Base-by-base conservation (phyloP, 2,797 vertebrate genomes). In the Lutjanus argentimaculatus region DNA sequence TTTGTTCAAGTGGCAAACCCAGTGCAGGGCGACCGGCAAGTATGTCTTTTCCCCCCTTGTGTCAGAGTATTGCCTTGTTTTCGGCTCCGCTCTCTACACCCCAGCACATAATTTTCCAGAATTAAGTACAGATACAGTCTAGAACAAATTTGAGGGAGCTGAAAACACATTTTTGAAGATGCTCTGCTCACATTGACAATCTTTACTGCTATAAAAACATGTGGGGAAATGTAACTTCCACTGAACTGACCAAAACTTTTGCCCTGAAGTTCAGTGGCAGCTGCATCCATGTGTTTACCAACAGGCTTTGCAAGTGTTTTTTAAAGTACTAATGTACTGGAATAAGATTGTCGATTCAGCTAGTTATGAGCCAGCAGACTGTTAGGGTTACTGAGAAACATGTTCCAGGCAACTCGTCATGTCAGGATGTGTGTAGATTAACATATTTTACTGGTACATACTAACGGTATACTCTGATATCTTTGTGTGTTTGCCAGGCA, bases 401-500 rank as follows among this genome's bases (percentile, higher is more conserved):
- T 79, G 81, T 77, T 80, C 49, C 76, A 86, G 84, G 78, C 69
- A 72, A 17, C 64, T 80, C 40, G 21, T 75, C 80, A 79, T 87
- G 72, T 84, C 77, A 70, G 73, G 75, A 80, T 92, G 56, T 89
- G 67, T 82, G 78, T 19, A 19, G 30, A 59, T 59, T 36, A n/a
- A 1, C 51, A 21, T 2, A 2, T 46, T 77, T 49, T 48, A 40
- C 64, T n/a, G 21, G n/a, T 51, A 21, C 53, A 57, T 40, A 10
- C 82, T 89, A 64, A 89, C 74, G 0, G 1, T 52, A 9, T 52
- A 36, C 67, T 63, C 58, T 72, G 30, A 64, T 82, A 19, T 75
- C 52, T 88, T 55, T 95, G 71, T 92, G 81, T 93, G 65, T 81
- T 88, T 91, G 75, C 94, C 82, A 99, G 98, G 98, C 90, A 99